These are phyloP conservation scores for Heliconius eleuchia DNA, from an alignment of 1,140 invertebrate species.

Conservation along the genomic window DNA sequence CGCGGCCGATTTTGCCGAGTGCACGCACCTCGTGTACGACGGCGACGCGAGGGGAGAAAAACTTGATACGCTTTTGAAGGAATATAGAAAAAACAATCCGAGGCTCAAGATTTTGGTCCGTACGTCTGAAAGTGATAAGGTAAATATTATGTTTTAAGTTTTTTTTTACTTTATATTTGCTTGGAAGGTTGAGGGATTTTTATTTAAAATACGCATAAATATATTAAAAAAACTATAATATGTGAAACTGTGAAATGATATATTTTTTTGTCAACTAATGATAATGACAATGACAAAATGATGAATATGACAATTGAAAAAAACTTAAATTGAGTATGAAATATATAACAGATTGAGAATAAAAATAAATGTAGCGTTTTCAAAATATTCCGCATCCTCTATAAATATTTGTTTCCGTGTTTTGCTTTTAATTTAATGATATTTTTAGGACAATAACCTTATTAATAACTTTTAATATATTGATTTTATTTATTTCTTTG, in stretches of 20 bases:
- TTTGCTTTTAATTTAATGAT: too few relatives aligned
- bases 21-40: constrained; percentile 79
- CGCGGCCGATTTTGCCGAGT: constrained; percentile 64
- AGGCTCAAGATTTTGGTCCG: constrained; percentile 74
- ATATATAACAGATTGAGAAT: too few relatives aligned
- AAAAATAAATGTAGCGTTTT: too few relatives aligned
- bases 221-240: background rate
- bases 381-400: too few relatives aligned
- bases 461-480: too few relatives aligned
- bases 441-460: too few relatives aligned
- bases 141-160: constrained; percentile 33
- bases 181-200: too few relatives aligned
- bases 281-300: too few relatives aligned
- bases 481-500: background rate
- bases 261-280: too few relatives aligned
- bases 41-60: constrained; percentile 73
- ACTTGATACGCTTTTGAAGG: constrained; percentile 68
- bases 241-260: background rate
- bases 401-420: too few relatives aligned
- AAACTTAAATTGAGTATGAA: too few relatives aligned
- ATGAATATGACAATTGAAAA: too few relatives aligned
- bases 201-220: background rate
- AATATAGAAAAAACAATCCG: constrained; percentile 74
- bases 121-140: constrained; percentile 73
- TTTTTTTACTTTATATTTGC: background rate